A percentile compares a stretch with the other conserved stretches of the same genome.
phyloP scores from a whole-genome alignment of 2,888 invertebrate species.

The Meloe dianella region DNA sequence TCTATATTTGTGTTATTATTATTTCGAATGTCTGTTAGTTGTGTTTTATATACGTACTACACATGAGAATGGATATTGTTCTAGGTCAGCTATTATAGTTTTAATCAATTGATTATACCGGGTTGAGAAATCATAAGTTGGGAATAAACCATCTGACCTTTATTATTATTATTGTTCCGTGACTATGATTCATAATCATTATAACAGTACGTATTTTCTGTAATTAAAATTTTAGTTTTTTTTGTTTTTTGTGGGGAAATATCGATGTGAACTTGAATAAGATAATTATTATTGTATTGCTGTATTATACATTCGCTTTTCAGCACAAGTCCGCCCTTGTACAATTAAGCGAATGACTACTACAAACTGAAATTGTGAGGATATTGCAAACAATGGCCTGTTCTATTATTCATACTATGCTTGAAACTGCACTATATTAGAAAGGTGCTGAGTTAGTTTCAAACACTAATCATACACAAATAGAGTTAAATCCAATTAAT shows the following conservation, averaged over 20 bases:
- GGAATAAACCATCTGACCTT: constrained; percentile 38
- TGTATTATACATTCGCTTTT: background rate
- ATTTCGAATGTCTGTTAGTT: background rate
- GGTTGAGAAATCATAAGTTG: constrained; percentile 34
- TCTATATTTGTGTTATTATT: background rate
- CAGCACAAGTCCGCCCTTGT: constrained; percentile 11
- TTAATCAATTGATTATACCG: constrained; percentile 39
- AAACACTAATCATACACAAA: background rate
- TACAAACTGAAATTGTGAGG: constrained; percentile 27
- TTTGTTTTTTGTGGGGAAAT: background rate
- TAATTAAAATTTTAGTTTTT: constrained; percentile 27
- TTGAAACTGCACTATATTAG: constrained; percentile 22
- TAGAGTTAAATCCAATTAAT: background rate
- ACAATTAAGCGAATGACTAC: constrained; percentile 30
- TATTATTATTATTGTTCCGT: constrained; percentile 29
- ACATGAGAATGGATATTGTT: constrained; percentile 39
- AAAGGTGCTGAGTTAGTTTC: constrained; percentile 22
- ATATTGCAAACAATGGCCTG: constrained; percentile 30
- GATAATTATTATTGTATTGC: background rate
- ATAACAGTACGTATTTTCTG: constrained; percentile 24
- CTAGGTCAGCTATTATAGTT: constrained; percentile 37
- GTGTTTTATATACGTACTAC: constrained; percentile 27
- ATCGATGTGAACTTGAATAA: no score
- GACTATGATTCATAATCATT: constrained; percentile 34
- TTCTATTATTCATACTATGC: constrained; percentile 28